Conservation (phyloP, 2,888 invertebrate genomes). For the Cotesia congregata region DNA sequence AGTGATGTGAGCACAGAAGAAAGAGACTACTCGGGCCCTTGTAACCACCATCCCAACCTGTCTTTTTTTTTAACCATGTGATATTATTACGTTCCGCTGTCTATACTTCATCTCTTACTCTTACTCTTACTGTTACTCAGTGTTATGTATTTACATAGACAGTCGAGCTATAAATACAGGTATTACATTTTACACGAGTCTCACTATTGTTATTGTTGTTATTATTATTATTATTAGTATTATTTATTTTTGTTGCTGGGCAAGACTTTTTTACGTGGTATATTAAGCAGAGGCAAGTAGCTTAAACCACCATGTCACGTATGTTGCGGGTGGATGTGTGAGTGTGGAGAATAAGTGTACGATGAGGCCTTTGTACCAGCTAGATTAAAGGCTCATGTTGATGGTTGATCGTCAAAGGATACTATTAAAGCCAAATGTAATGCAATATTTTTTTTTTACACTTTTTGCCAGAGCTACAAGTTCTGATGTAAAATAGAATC, state of each 20-base stretch:
- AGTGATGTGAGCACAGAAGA: background rate
- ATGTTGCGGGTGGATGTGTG: background rate
- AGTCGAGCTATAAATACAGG: background rate
- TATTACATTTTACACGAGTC: slow-evolving; percentile 9
- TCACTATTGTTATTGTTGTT: background rate
- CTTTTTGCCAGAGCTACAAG: background rate
- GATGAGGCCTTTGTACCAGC: slow-evolving; percentile 45
- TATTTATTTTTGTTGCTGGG: background rate
- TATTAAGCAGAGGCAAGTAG: background rate
- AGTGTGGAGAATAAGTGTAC: slow-evolving; percentile 25
- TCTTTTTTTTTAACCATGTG: background rate
- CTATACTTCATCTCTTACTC: background rate
- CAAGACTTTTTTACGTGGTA: background rate
- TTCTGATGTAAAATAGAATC: background rate
- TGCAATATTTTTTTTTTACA: slow-evolving; percentile 57
- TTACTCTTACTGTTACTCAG: background rate
- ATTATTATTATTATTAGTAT: background rate
- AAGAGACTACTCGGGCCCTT: background rate
- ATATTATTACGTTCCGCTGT: background rate
- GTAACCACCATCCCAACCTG: background rate
- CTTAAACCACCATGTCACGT: slow-evolving; percentile 12
- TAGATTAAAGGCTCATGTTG: slow-evolving; percentile 58
- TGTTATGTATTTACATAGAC: background rate
- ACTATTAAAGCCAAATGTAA: slow-evolving; percentile 62
- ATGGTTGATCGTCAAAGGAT: slow-evolving; percentile 61